Conservation (phyloP, 2,113 vertebrate genomes). For the Ancistrus triradiatus region DNA sequence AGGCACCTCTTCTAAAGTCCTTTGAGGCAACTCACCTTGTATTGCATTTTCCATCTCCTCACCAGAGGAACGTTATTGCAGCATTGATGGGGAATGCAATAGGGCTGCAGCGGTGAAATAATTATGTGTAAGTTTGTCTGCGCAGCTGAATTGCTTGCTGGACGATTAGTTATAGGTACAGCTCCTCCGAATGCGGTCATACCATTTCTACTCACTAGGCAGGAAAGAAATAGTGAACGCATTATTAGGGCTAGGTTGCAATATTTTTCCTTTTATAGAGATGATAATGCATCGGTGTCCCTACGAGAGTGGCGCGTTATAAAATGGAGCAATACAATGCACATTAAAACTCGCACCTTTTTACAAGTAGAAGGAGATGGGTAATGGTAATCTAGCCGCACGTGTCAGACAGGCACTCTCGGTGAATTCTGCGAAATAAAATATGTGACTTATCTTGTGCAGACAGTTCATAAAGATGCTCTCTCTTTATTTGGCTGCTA, state of each 20-base stretch:
- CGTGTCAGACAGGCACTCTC: constrained; percentile 56
- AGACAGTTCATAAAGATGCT: constrained; percentile 69
- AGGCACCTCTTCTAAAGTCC: constrained; percentile 19
- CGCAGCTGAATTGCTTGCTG: constrained; percentile 53
- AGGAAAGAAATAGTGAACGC: constrained; percentile 67
- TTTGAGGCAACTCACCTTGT: constrained; percentile 42
- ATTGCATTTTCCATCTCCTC: constrained; percentile 20
- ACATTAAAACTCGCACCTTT: constrained; percentile 69
- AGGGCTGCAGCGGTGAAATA: constrained; percentile 55
- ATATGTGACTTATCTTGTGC: constrained; percentile 71
- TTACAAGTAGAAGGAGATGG: constrained; percentile 63
- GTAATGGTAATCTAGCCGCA: constrained; percentile 61
- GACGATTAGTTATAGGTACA: constrained; percentile 56
- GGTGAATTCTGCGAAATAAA: constrained; percentile 75
- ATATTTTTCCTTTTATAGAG: constrained; percentile 74
- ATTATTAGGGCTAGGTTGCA: constrained; percentile 68
- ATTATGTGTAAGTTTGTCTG: constrained; percentile 53
- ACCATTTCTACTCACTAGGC: constrained; percentile 54
- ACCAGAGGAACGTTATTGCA: constrained; percentile 21
- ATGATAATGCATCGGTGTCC: constrained; percentile 65
- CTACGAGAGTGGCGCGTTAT: constrained; percentile 57
- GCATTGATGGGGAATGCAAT: constrained; percentile 27
- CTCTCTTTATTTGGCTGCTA: constrained; percentile 36
- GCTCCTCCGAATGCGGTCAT: constrained; percentile 49
- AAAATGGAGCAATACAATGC: constrained; percentile 65